Evolutionary conservation across 2,797 vertebrate species (phyloP).

Genomic region (Melanotaenia maccullochi): DNA sequence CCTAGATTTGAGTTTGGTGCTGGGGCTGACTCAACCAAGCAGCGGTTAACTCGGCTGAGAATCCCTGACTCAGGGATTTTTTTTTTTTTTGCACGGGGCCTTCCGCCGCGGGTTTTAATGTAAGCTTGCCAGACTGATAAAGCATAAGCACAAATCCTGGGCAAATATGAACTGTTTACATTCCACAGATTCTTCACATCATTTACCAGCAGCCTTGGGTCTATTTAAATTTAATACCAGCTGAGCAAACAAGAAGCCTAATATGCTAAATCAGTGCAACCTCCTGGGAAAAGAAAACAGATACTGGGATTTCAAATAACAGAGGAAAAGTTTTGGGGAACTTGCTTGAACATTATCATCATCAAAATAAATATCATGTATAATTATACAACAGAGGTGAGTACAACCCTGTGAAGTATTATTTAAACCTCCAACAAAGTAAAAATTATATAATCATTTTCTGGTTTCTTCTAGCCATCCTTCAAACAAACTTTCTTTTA

Average conservation of each 20-base stretch:
- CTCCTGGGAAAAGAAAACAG: not conserved
- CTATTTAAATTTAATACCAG: not conserved
- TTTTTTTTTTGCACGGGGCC: not conserved
- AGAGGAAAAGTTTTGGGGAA: not conserved
- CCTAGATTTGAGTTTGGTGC: slow-evolving; percentile 43
- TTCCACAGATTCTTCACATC: slow-evolving; percentile 23
- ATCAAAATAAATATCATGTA: no score
- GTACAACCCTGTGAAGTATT: no score
- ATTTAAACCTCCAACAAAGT: no score
- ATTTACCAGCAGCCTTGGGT: slow-evolving; percentile 2
- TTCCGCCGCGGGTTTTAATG: slow-evolving; percentile 6
- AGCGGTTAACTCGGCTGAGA: not conserved
- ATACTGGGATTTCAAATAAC: no score
- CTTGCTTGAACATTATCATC: not conserved
- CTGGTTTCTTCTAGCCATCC: no score
- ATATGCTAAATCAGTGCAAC: not conserved
- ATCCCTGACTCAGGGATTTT: slow-evolving; percentile 13
- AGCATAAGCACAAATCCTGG: not conserved
- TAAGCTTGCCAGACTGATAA: slow-evolving; percentile 18
- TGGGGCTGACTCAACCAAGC: slow-evolving; percentile 47
- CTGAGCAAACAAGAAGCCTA: not conserved
- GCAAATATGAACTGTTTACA: slow-evolving; percentile 18
- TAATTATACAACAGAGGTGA: no score
- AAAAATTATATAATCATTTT: no score
- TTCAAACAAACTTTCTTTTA: no score